Percentiles rank a stretch among this genome's conserved stretches.
phyloP scores from a whole-genome alignment of 2,888 invertebrate genomes.

The Leucozona laternaria region DNA sequence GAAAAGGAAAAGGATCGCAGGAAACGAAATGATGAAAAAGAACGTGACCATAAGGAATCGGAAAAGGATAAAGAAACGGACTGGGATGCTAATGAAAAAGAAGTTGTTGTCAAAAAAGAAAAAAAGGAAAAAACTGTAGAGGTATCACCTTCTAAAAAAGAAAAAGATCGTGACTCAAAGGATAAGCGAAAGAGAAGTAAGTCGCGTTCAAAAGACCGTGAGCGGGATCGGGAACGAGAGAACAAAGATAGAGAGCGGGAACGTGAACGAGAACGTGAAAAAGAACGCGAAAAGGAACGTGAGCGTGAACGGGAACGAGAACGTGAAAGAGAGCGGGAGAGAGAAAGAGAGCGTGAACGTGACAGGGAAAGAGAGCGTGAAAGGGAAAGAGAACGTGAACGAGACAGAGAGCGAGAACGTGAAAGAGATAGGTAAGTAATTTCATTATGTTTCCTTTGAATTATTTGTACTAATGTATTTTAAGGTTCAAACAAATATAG shows the following conservation, averaged over 20 bases:
- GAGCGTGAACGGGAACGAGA: slow-evolving; percentile 84
- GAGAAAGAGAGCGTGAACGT: slow-evolving; percentile 86
- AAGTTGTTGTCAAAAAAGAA: slow-evolving; percentile 82
- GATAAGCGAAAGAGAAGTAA: slow-evolving; percentile 80
- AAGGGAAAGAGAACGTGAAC: slow-evolving; percentile 84
- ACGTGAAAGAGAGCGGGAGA: slow-evolving; percentile 85
- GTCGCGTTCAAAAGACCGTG: slow-evolving; percentile 83
- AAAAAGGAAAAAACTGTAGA: slow-evolving; percentile 78
- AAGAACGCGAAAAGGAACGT: slow-evolving; percentile 86
- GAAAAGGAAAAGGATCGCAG: slow-evolving; percentile 85
- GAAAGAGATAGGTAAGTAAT: slow-evolving; percentile 69
- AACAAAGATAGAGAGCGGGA: slow-evolving; percentile 84
- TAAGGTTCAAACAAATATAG: too few species aligned
- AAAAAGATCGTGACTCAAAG: slow-evolving; percentile 78
- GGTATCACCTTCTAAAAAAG: slow-evolving; percentile 78
- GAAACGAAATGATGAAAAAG: slow-evolving; percentile 83
- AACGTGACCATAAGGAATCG: slow-evolving; percentile 82
- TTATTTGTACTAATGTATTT: background rate
- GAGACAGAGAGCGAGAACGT: slow-evolving; percentile 84
- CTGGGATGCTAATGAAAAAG: slow-evolving; percentile 84
- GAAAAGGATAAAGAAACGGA: slow-evolving; percentile 78
- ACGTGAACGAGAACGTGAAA: slow-evolving; percentile 85
- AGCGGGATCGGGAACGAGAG: slow-evolving; percentile 77
- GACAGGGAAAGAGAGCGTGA: slow-evolving; percentile 84
- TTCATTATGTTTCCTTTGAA: background rate